Conservation (phyloP, 1,140 invertebrate species). For the Frieseomelitta varia region DNA sequence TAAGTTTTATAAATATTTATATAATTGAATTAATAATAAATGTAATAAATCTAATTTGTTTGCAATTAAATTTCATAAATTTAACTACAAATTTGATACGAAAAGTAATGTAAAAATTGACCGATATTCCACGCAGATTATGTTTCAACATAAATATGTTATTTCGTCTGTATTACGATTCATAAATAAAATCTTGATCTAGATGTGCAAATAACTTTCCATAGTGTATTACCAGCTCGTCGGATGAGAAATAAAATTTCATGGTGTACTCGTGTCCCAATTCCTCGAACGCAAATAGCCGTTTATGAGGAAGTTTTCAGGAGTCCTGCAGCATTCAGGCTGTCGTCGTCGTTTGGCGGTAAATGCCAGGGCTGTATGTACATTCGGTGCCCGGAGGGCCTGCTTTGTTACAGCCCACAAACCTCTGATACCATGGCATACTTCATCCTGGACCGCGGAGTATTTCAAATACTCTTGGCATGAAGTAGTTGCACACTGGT, state of each 20-base stretch:
- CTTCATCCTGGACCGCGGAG: slow-evolving; percentile 62
- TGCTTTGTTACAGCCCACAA: slow-evolving; percentile 67
- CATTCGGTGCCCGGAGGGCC: slow-evolving; percentile 65
- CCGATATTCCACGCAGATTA: too few species aligned
- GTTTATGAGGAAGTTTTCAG: slow-evolving; percentile 64
- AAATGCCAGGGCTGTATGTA: slow-evolving; percentile 62
- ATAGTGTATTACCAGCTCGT: neutral
- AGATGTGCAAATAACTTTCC: neutral
- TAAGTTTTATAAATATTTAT: too few species aligned
- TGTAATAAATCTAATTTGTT: too few species aligned
- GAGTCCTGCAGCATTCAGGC: slow-evolving; percentile 52
- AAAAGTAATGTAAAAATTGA: neutral
- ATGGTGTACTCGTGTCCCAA: slow-evolving; percentile 26
- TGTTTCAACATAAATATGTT: neutral
- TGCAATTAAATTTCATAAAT: too few species aligned
- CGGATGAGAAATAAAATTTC: slow-evolving; percentile 28
- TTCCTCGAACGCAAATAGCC: slow-evolving; percentile 49
- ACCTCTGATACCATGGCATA: slow-evolving; percentile 67
- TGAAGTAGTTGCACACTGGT: slow-evolving; percentile 60
- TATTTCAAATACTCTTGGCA: slow-evolving; percentile 71
- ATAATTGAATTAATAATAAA: too few species aligned
- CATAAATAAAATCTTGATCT: neutral
- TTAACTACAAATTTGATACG: too few species aligned
- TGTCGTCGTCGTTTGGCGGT: slow-evolving; percentile 51
- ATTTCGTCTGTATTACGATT: neutral